Evolutionary conservation across 2,797 vertebrate species (phyloP), one percentile per base, ranked within the genome.

Genomic region (Hoplostethus atlanticus): DNA sequence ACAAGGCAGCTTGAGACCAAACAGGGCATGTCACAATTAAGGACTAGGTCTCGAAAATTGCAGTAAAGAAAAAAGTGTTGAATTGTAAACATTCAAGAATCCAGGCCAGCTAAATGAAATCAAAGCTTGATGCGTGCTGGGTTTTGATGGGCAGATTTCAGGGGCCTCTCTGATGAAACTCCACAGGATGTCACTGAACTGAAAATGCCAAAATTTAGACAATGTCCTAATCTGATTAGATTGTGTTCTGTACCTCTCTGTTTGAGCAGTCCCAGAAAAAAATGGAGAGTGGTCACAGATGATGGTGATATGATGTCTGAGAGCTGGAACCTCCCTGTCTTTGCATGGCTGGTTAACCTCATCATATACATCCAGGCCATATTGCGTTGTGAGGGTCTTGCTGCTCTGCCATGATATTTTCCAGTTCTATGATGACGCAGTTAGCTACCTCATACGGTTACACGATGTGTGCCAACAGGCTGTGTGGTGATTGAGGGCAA

Each of bases 371-470:
- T 63, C 53, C 52, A 28, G 5, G 34, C 65, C 40, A 69, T 15
- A n/a, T 69, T 54, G 30, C 51, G 55, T 53, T 61, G 40, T 57
- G 54, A 80, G 53, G 71, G 61, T 75, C 67, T 69, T 11, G 21
- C 13, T 57, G 50, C 64, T 75, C n/a, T 15, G 25, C 77, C 25
- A 34, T 90, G 83, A 91, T 57, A 84, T 84, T 84, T 81, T 90
- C 82, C 90, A 90, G 80, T 17, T 62, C 65, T 76, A 21, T 52
- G n/a, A 44, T 90, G 90, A 92, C 79, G 81, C 81, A 85, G 76
- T 69, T 73, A 31, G 65, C 76, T 50, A 36, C 63, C 71, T 88
- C 73, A 50, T 83, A 68, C 51, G 63, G 38, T 52, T 68, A 30
- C 53, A 79, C 51, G 56, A 9, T 42, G 11, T 81, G 71, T 83